These are phyloP conservation scores for Porites lutea DNA, from an alignment of 64 coral and sea anemone genomes.

Conservation along the genomic window DNA sequence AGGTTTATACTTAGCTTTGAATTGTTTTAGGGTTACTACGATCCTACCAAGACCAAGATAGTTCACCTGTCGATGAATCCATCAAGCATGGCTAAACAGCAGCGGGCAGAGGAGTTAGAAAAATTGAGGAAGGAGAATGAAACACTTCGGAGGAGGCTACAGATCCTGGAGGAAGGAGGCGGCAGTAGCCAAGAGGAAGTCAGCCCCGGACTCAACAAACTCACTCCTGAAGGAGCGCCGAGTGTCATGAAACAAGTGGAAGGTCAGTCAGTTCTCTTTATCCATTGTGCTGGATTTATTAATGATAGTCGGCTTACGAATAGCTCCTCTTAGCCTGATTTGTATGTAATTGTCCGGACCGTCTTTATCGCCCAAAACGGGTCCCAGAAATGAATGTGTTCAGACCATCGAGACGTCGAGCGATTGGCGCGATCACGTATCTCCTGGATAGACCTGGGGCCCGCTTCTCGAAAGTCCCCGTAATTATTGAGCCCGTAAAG, in stretches of 20 bases:
- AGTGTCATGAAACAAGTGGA: conserved; percentile 79
- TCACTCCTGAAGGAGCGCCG: conserved; percentile 48
- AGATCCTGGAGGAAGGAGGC: conserved; percentile 74
- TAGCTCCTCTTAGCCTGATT: too few species aligned
- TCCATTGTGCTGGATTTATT: too few species aligned
- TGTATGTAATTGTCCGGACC: too few species aligned
- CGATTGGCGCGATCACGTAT: too few species aligned
- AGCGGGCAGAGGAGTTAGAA: conserved; percentile 75
- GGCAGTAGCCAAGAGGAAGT: background rate
- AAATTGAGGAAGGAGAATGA: conserved; percentile 88
- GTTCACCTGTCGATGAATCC: conserved; percentile 97
- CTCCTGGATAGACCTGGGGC: too few species aligned
- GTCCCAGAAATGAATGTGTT: too few species aligned
- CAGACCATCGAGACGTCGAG: too few species aligned
- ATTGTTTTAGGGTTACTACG: conserved; percentile 84
- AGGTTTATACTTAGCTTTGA: background rate
- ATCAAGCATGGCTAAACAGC: conserved; percentile 65
- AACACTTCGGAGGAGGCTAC: conserved; percentile 65
- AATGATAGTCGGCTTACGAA: too few species aligned
- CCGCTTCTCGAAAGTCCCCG: too few species aligned
- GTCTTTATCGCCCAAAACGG: too few species aligned
- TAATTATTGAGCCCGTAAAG: too few species aligned
- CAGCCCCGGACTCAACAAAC: background rate
- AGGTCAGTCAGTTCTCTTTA: conserved; percentile 16
- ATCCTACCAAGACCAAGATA: conserved; percentile 88